phyloP scores from a whole-genome alignment of 2,797 vertebrate species.

The Antennarius maculatus region DNA sequence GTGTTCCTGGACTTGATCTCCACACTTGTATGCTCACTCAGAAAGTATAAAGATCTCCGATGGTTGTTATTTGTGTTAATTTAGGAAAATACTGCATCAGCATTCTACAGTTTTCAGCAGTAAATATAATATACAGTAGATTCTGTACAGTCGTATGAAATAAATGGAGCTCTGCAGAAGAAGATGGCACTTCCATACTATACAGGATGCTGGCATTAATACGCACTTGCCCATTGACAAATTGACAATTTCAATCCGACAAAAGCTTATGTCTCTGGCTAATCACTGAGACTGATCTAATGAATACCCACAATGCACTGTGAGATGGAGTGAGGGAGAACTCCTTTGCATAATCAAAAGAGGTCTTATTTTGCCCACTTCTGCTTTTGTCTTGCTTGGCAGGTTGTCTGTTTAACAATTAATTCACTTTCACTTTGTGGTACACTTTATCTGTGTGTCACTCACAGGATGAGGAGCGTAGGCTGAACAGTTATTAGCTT shows the following conservation, averaged over 20 bases:
- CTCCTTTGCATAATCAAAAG: conserved; percentile 61
- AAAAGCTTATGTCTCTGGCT: conserved; percentile 38
- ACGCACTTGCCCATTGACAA: conserved; percentile 6
- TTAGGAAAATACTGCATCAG: neutral
- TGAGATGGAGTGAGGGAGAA: conserved; percentile 24
- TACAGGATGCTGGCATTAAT: conserved; percentile 19
- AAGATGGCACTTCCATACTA: conserved; percentile 36
- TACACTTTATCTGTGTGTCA: conserved; percentile 44
- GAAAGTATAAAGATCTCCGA: neutral
- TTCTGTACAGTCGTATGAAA: conserved; percentile 16
- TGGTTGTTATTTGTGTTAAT: too few species aligned
- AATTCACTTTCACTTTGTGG: conserved; percentile 47
- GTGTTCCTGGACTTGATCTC: conserved; percentile 9
- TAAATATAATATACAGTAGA: neutral
- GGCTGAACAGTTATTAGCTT: conserved; percentile 55
- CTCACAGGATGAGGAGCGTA: conserved; percentile 19
- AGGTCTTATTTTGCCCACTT: conserved; percentile 34
- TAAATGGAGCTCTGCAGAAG: conserved; percentile 22
- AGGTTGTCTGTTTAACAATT: conserved; percentile 57
- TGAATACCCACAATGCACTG: conserved; percentile 62
- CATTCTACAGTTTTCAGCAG: neutral
- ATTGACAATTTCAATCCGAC: conserved; percentile 40
- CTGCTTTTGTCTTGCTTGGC: conserved; percentile 55
- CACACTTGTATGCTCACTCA: neutral
- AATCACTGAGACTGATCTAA: conserved; percentile 55